Conservation (phyloP, 37 sponge, comb jelly and placozoan species). For the Crambe crambe region DNA sequence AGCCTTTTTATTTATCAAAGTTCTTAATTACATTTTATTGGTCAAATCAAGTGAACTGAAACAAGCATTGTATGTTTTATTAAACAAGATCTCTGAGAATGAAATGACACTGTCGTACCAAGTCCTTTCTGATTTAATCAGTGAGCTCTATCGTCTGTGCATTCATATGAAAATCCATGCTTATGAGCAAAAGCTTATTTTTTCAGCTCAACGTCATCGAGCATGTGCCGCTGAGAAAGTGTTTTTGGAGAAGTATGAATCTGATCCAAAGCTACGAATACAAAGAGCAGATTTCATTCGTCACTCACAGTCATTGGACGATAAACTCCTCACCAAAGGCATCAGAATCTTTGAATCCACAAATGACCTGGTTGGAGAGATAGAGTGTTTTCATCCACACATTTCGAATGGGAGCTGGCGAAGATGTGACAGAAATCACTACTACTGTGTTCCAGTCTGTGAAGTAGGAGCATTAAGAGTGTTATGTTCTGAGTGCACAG, state of each 20-base stretch:
- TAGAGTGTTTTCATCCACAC: background rate
- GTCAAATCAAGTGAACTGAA: background rate
- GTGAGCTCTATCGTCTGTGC: background rate
- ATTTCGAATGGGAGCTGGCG: conserved; percentile 72
- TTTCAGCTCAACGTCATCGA: too few relatives aligned
- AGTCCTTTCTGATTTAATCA: background rate
- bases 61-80: background rate
- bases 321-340: background rate
- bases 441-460: conserved; percentile 57
- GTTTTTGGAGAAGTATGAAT: background rate
- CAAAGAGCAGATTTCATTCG: background rate
- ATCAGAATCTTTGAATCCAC: background rate
- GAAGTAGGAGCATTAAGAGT: background rate
- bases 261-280: background rate
- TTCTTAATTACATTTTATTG: background rate
- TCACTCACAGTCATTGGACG: background rate
- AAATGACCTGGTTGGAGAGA: background rate
- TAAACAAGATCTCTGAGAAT: background rate
- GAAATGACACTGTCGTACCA: background rate
- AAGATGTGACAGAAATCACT: conserved; percentile 79
- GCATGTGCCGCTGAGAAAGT: background rate
- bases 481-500: background rate
- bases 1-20: background rate
- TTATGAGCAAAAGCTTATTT: background rate
- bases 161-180: background rate